These are phyloP conservation scores for Pampusana beccarii DNA, from an alignment of 2,113 vertebrate genomes.

Conservation along the genomic window DNA sequence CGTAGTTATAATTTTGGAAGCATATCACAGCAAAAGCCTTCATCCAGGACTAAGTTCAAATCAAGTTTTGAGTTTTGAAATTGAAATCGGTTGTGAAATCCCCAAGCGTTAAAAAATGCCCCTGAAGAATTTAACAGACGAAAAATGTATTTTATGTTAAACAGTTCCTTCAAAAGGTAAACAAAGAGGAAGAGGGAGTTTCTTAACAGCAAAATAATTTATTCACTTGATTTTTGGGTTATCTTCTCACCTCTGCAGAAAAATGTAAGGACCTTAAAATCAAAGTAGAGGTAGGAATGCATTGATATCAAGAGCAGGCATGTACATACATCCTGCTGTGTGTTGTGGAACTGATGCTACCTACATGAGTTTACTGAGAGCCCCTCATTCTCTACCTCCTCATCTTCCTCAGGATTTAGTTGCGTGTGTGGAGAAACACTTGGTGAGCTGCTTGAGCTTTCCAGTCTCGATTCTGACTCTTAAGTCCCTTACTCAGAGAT, in stretches of 20 bases:
- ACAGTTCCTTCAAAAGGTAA: neutral
- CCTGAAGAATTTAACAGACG: neutral
- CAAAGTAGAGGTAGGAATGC: neutral
- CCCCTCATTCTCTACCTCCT: neutral
- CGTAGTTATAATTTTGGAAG: slow-evolving; percentile 6
- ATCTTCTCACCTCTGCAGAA: neutral
- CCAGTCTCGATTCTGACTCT: fast-evolving
- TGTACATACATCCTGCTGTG: neutral
- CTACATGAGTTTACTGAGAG: neutral
- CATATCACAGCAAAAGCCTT: neutral
- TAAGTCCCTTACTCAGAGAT: neutral
- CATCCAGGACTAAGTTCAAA: slow-evolving; percentile 8
- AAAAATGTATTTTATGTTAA: slow-evolving; percentile 24
- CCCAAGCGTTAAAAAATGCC: neutral
- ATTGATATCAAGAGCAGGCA: neutral
- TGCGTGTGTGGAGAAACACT: neutral
- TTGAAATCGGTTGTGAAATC: slow-evolving; percentile 22
- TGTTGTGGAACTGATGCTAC: neutral
- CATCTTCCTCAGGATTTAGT: neutral
- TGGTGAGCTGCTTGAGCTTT: neutral
- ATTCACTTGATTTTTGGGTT: neutral
- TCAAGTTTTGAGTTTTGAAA: slow-evolving; percentile 9
- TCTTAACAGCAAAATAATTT: neutral
- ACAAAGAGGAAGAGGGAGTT: neutral
- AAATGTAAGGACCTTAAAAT: neutral